Conservation (phyloP, 1,140 invertebrate species). For the Oreohelix idahoensis region DNA sequence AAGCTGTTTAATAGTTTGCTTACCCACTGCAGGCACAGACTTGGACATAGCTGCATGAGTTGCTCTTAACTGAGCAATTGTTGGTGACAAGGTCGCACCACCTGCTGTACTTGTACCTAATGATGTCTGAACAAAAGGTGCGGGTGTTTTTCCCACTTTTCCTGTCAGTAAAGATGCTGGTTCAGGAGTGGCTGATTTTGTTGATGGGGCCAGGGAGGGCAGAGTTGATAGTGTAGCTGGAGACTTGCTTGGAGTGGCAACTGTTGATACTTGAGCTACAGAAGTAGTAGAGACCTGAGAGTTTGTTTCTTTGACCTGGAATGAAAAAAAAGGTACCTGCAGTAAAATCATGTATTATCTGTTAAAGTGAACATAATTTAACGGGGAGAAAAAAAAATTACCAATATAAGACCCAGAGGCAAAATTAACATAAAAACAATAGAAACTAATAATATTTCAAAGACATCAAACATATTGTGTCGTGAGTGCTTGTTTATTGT, state of each 20-base stretch:
- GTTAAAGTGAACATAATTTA: not conserved
- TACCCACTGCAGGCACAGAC: not conserved
- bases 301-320: slow-evolving; percentile 10
- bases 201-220: not conserved
- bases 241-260: slow-evolving; percentile 16
- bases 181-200: not conserved
- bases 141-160: not conserved
- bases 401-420: too few species aligned
- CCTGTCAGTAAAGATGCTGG: slow-evolving; percentile 24
- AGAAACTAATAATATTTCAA: too few species aligned
- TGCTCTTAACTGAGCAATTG: slow-evolving; percentile 28
- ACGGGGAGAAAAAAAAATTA: too few species aligned
- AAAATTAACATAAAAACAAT: too few species aligned
- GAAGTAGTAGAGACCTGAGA: not conserved
- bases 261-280: slow-evolving; percentile 27
- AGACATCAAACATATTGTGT: too few species aligned
- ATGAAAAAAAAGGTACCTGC: slow-evolving; percentile 4
- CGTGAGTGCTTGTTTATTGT: too few species aligned
- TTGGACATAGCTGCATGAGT: slow-evolving; percentile 33
- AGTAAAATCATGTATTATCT: not conserved
- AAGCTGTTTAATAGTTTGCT: slow-evolving; percentile 37
- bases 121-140: not conserved
- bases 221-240: slow-evolving; percentile 32
- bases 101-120: not conserved
- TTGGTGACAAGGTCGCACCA: not conserved